Conservation (phyloP, 2,797 vertebrate species). For the Triplophysa yarkandensis region DNA sequence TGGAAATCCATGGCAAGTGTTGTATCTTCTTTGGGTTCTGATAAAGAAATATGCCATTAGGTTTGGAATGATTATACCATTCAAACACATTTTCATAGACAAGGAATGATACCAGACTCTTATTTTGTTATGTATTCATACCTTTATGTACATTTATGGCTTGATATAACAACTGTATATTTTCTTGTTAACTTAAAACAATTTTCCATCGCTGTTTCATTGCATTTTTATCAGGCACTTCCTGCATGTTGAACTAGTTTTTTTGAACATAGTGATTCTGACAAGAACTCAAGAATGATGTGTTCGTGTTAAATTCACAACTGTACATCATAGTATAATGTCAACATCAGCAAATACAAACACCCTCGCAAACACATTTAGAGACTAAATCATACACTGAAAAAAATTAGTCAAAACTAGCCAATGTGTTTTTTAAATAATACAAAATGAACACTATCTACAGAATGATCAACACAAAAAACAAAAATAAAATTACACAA, state of each 20-base stretch:
- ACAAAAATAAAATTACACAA: conserved; percentile 3
- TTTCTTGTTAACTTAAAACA: conserved; percentile 18
- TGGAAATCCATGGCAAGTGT: too few species aligned
- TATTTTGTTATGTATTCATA: conserved; percentile 35
- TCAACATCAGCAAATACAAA: conserved; percentile 24
- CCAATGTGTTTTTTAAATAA: conserved; percentile 33
- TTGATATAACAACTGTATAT: conserved; percentile 55
- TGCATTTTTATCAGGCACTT: conserved; percentile 58
- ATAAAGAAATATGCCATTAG: too few species aligned
- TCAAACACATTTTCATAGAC: neutral
- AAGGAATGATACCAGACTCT: neutral
- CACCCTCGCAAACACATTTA: conserved; percentile 24
- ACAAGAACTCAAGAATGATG: neutral
- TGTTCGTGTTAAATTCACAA: conserved; percentile 25
- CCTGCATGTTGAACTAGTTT: conserved; percentile 35
- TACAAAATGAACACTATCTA: conserved; percentile 33
- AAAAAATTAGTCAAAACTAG: conserved; percentile 16
- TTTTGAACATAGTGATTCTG: conserved; percentile 42
- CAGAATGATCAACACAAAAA: conserved; percentile 31
- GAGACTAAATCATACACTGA: conserved; percentile 15
- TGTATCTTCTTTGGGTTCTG: too few species aligned
- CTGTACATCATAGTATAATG: conserved; percentile 16
- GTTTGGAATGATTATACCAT: too few species aligned
- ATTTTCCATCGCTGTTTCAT: conserved; percentile 27
- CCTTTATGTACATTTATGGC: conserved; percentile 62